A percentile compares a stretch with the other conserved stretches of the same genome.
Evolutionary conservation across 1,140 invertebrate species (phyloP).

Genomic region (Drosophila sproati): DNA sequence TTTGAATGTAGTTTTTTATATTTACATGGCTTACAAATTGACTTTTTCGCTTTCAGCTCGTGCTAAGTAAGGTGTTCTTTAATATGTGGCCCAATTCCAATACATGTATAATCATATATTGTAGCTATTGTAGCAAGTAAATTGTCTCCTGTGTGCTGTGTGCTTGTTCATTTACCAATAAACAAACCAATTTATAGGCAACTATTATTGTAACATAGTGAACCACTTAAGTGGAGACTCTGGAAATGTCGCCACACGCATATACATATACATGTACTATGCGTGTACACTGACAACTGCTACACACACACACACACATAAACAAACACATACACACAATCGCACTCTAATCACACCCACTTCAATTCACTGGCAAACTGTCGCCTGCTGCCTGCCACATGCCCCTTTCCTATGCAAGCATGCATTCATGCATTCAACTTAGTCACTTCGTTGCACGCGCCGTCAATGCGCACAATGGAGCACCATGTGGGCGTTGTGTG

Average conservation of each 20-base stretch:
- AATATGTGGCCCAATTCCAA: not conserved
- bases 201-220: constrained; percentile 36
- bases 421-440: constrained; percentile 45
- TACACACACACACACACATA: constrained; percentile 7
- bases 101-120: not conserved
- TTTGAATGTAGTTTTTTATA: not conserved
- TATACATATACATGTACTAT: not conserved
- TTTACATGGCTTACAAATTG: too few relatives aligned
- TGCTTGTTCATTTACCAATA: constrained; percentile 37
- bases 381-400: not conserved
- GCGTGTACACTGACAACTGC: not conserved
- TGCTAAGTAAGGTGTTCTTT: too few relatives aligned
- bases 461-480: constrained; percentile 52
- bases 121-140: not conserved
- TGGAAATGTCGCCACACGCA: constrained; percentile 9
- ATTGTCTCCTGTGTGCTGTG: not conserved
- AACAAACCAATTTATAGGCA: constrained; percentile 51
- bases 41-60: not conserved
- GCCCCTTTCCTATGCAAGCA: not conserved
- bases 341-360: constrained; percentile 45
- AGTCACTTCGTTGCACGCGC: constrained; percentile 57
- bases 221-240: constrained; percentile 31
- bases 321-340: constrained; percentile 9
- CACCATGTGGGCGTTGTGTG: constrained; percentile 40
- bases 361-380: constrained; percentile 22